Evolutionary conservation across 1,140 invertebrate species (phyloP), one percentile per base, ranked within the genome.

Genomic region (Drosophila nasuta): DNA sequence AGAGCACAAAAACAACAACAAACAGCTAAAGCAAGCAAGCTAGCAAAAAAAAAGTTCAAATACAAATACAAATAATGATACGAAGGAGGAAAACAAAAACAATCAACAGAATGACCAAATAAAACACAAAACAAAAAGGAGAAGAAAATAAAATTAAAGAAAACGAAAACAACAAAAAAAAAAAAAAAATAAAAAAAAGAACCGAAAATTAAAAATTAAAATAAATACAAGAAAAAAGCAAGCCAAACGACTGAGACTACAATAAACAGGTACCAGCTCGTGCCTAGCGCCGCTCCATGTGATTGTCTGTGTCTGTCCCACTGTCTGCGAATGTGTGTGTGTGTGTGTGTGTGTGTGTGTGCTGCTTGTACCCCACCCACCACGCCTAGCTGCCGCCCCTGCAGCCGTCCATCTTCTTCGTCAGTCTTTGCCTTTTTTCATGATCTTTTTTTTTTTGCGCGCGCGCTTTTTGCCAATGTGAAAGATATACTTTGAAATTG

Each of bases 251-350:
- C 20, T 25, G 20, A 25, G 20, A 25, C 77, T 77, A 43, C 79
- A 68, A 72, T 64, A 88, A 89, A 88, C 83, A 89, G 83, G 83
- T 88, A 88, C 83, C 83, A 83, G 83, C 63, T 88, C 81, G 83
- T 88, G 83, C 83, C 83, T 88, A 88, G 83, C 83, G 83, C 83
- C 70, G 77, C 52, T 81, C 77, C 81, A 80, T 83, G 72, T 69
- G 81, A 54, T 63, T 64, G 28, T 66, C 8, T n/a, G 20, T 45
- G 25, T 64, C 5, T 15, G 10, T 25, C 5, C n/a, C 7, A 30
- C 33, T 62, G 49, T 52, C 0, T 41, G 33, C 56, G 51, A 51
- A 30, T n/a, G n/a, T 46, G 60, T 35, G 11, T 48, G 33, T 54
- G 25, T 45, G 45, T 51, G 25, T 54, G 49, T 59, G 20, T 30